Conservation (phyloP, 2,888 invertebrate species). For the Drosophila tripunctata region DNA sequence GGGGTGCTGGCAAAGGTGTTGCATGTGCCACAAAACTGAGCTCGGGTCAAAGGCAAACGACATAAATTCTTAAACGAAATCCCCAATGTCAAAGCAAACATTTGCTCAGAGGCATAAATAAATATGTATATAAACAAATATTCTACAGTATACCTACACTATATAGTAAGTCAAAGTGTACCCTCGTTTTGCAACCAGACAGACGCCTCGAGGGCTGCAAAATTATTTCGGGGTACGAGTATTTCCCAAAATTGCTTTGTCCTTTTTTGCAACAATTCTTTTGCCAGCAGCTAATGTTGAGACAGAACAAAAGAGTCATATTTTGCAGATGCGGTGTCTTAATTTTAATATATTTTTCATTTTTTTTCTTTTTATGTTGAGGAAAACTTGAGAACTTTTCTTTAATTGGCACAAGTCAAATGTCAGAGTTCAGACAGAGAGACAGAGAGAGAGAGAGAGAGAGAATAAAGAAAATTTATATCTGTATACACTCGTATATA, state of each 20-base stretch:
- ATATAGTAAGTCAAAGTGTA: not conserved
- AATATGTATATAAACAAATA: not conserved
- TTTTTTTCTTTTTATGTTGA: not conserved
- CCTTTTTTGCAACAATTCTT: conserved; percentile 24
- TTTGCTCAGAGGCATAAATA: not conserved
- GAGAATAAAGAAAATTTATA: not conserved
- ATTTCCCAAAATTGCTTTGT: conserved; percentile 13
- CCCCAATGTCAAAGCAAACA: conserved; percentile 14
- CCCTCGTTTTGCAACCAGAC: conserved; percentile 7
- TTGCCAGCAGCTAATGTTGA: conserved; percentile 30
- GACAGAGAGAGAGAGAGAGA: not conserved
- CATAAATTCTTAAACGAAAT: conserved; percentile 8
- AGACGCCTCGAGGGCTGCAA: conserved; percentile 1
- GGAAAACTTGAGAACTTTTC: conserved; percentile 41
- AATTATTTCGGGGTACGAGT: not conserved
- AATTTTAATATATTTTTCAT: conserved; percentile 37
- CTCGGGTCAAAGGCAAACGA: conserved; percentile 8
- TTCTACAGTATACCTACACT: not conserved
- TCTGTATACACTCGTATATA: not conserved
- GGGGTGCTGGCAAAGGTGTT: not conserved
- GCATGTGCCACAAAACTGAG: conserved; percentile 3
- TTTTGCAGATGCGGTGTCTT: conserved; percentile 24
- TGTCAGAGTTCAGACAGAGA: conserved; percentile 27
- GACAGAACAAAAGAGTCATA: conserved; percentile 7
- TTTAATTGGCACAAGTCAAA: conserved; percentile 52